Conservation (phyloP, 1,140 invertebrate species). For the Ptiloglossa arizonensis region DNA sequence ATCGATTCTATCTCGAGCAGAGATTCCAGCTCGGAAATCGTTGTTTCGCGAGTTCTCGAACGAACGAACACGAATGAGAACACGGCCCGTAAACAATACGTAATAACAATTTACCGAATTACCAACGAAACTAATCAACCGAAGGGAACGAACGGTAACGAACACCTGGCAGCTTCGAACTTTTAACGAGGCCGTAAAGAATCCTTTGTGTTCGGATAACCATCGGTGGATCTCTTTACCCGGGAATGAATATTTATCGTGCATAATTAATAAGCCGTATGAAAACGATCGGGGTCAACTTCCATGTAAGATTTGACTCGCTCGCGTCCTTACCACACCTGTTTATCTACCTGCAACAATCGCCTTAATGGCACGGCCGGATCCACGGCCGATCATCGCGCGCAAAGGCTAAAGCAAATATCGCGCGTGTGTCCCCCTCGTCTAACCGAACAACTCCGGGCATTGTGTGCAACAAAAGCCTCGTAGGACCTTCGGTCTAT, state of each 20-base stretch:
- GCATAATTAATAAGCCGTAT: conserved; percentile 2
- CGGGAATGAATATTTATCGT: background rate
- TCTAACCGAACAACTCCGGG: conserved; percentile 24
- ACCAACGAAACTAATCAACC: background rate
- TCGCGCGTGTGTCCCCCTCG: conserved; percentile 6
- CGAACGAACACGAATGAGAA: no score
- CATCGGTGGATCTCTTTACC: background rate
- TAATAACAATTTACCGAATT: no score
- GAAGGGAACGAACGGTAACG: background rate
- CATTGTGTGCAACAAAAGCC: conserved; percentile 53
- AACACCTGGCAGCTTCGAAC: background rate
- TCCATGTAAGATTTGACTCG: conserved; percentile 12
- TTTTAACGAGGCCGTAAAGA: background rate
- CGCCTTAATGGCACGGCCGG: conserved; percentile 25
- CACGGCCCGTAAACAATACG: no score
- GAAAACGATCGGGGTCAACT: background rate
- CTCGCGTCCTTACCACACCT: conserved; percentile 14
- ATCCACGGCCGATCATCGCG: conserved; percentile 26
- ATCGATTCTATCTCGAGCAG: no score
- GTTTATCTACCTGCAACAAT: conserved; percentile 43
- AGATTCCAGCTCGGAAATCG: no score
- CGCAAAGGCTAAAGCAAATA: conserved; percentile 39
- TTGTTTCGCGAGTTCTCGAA: no score
- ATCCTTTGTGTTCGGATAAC: background rate
- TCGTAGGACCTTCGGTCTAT: conserved; percentile 52